Percentiles rank a stretch among this genome's conserved stretches.
phyloP scores from a whole-genome alignment of 2,113 vertebrate species.

The Clarias magur region DNA sequence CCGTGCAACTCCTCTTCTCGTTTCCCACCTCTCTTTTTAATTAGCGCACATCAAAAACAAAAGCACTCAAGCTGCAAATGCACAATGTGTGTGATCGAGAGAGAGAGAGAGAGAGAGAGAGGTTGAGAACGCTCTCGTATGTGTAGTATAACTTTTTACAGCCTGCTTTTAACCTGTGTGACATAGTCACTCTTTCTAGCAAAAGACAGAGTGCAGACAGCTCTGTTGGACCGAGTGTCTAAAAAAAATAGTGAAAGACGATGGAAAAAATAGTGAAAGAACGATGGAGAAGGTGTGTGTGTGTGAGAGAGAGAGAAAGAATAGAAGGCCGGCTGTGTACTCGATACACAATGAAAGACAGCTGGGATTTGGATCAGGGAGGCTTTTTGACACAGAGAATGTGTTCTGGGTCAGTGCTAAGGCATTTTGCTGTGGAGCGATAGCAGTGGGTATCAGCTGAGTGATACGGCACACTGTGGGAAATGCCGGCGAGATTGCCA shows the following conservation, averaged over 20 bases:
- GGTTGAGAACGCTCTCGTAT: neutral
- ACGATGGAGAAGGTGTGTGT: conserved; percentile 1
- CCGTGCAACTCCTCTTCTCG: neutral
- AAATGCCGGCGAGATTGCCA: conserved; percentile 52
- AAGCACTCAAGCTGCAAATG: conserved; percentile 27
- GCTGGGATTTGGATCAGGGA: conserved; percentile 57
- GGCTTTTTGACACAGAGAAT: conserved; percentile 52
- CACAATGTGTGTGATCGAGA: neutral
- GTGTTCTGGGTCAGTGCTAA: conserved; percentile 56
- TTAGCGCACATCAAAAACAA: conserved; percentile 34
- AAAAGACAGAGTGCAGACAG: conserved; percentile 17
- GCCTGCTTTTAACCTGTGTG: neutral
- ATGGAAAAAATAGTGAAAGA: too few relatives aligned
- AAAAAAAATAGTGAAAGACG: neutral
- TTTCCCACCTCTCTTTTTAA: conserved; percentile 35
- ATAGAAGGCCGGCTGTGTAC: conserved; percentile 44
- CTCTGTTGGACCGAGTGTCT: neutral
- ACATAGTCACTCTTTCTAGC: conserved; percentile 38
- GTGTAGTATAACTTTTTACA: neutral
- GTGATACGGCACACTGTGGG: conserved; percentile 54
- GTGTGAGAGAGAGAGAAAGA: conserved; percentile 26
- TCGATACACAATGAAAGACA: conserved; percentile 44
- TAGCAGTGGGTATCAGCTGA: conserved; percentile 53
- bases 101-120: too few relatives aligned
- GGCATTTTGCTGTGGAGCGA: conserved; percentile 53